Percentiles rank a stretch among this genome's conserved stretches.
Conservation (phyloP, 2,888 invertebrate genomes). For the Leucophora obtusa region DNA sequence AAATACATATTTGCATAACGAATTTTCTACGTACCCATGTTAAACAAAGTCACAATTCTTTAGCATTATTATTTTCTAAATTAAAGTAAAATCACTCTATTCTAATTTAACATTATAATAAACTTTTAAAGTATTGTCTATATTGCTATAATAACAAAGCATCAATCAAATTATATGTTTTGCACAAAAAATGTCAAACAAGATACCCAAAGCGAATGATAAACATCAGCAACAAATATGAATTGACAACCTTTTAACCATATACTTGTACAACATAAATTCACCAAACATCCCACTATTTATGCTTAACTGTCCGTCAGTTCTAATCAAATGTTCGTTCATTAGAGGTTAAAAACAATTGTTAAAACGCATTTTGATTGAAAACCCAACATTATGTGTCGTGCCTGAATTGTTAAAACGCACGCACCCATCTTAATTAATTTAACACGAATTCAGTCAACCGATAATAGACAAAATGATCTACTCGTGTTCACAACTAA, state of each 20-base stretch:
- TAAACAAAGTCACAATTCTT: too few species aligned
- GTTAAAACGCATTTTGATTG: constrained; percentile 51
- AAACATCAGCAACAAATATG: constrained; percentile 33
- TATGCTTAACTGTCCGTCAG: constrained; percentile 19
- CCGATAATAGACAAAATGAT: constrained; percentile 55
- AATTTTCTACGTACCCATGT: too few species aligned
- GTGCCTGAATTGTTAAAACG: constrained; percentile 35
- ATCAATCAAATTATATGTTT: constrained; percentile 41
- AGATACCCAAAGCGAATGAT: constrained; percentile 11
- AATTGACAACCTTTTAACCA: constrained; percentile 33
- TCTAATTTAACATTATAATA: too few species aligned
- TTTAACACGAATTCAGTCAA: constrained; percentile 63
- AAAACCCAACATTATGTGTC: constrained; percentile 14
- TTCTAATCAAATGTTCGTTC: constrained; percentile 44
- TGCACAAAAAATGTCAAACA: neutral
- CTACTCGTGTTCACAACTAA: constrained; percentile 48
- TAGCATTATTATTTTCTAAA: too few species aligned
- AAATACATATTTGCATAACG: too few species aligned
- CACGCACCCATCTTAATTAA: constrained; percentile 62
- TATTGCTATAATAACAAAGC: too few species aligned
- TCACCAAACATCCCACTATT: neutral
- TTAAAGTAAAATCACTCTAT: too few species aligned
- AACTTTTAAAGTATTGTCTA: too few species aligned
- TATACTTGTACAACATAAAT: constrained; percentile 1
- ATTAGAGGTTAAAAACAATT: constrained; percentile 55